A percentile compares a stretch with the other conserved stretches of the same genome.
Conservation (phyloP, 2,113 vertebrate species). For the Alosa alosa region DNA sequence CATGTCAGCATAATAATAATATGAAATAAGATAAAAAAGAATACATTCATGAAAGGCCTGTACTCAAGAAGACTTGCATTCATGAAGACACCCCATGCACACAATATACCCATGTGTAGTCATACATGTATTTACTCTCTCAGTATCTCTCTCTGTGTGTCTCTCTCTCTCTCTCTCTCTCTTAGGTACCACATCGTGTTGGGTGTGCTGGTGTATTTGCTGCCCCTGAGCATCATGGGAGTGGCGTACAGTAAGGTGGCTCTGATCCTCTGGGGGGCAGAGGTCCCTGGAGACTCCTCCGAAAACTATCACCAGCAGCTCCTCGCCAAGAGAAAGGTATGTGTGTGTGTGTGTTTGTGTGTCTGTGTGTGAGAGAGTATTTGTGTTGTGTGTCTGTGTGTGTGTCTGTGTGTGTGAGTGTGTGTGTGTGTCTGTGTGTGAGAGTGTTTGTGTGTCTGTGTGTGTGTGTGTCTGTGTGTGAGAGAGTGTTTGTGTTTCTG, state of each 20-base stretch:
- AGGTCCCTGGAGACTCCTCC: conserved; percentile 45
- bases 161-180: not conserved
- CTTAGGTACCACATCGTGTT: conserved; percentile 51
- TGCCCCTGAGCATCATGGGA: conserved; percentile 53
- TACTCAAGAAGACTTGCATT: not conserved
- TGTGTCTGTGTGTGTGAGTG: not conserved
- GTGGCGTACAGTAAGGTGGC: conserved; percentile 50
- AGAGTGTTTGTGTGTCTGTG: not conserved
- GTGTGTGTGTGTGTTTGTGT: not conserved
- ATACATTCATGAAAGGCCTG: not conserved
- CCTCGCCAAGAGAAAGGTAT: conserved; percentile 56
- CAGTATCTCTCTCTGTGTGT: conserved; percentile 10
- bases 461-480: not conserved
- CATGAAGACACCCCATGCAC: not conserved
- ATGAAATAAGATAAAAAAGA: not conserved
- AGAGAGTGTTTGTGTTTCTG: too few species aligned
- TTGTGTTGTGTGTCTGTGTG: conserved; percentile 29
- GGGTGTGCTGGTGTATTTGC: conserved; percentile 49
- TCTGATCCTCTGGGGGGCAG: conserved; percentile 48
- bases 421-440: too few species aligned
- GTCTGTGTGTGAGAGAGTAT: conserved; percentile 11
- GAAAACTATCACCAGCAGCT: conserved; percentile 52
- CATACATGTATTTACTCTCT: not conserved
- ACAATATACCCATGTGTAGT: too few species aligned
- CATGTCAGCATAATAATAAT: too few species aligned